Base-by-base conservation (phyloP, 2,113 vertebrate species). In the Smithornis capensis region DNA sequence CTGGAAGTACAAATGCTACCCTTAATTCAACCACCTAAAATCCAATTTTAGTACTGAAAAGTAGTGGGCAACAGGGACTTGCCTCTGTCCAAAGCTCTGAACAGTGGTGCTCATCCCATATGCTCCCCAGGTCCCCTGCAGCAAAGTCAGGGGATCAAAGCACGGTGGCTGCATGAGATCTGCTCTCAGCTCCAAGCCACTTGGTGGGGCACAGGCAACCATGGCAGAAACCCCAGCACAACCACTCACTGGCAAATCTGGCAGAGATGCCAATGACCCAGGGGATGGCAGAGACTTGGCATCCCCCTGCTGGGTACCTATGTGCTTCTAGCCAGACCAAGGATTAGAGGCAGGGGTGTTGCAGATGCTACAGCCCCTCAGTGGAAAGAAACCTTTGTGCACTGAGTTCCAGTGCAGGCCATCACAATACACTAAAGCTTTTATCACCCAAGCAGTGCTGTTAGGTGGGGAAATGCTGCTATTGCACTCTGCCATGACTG, bases 401-500 rank as follows among this genome's bases (percentile, higher is more conserved):
- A 60, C 31, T 16, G 50, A 47, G 64, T 37, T 85, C 40, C 49
- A 35, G 0, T 9, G 55, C 16, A 70, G 42, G 40, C 21, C 19
- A 33, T 78, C 71, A 74, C 21, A 55, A 83, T 74, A 50, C 35
- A 63, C 52, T 5, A 29, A 24, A 14, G 44, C 38, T 88, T 93
- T 83, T 55, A 83, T 47, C 25, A 63, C 25, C 28, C 37, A 45
- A 53, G 45, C n/a, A 62, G 57, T 6, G 24, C 53, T 79, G 33
- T 15, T 15, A 68, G 42, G 70, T 15, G 5, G 19, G 40, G 50
- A 88, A 85, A 55, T 28, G 67, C 50, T 68, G 47, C 38, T 83
- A 18, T 24, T 50, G 45, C 1, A 0, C 1, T 3, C 67, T 86
- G 71, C 63, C 55, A 35, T 10, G 0, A 0, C 12, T 5, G 5